Evolutionary conservation across 1,140 invertebrate genomes (phyloP).

Genomic region (Drosophila ambigua): DNA sequence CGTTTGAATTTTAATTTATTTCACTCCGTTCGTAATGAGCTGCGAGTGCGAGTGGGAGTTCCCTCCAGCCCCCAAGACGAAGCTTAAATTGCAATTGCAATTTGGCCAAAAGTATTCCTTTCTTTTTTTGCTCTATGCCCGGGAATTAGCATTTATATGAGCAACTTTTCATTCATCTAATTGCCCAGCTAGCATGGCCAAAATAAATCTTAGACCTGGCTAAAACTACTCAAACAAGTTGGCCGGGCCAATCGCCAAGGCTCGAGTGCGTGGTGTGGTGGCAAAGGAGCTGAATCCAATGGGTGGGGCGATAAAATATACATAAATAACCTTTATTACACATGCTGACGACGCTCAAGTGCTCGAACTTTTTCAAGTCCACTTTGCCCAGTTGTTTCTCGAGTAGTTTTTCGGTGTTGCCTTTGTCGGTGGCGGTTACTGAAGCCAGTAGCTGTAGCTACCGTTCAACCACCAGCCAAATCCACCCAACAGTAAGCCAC

Average conservation of each 20-base stretch:
- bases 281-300: not conserved
- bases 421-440: conserved; percentile 30
- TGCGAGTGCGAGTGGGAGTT: conserved; percentile 20
- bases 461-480: not conserved
- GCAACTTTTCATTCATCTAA: conserved; percentile 74
- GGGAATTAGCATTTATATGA: conserved; percentile 76
- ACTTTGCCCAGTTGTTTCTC: conserved; percentile 77
- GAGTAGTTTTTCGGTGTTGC: conserved; percentile 61
- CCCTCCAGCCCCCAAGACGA: conserved; percentile 1
- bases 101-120: conserved; percentile 27
- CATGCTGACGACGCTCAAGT: conserved; percentile 78
- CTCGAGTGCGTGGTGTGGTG: conserved; percentile 5
- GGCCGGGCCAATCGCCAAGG: conserved; percentile 26
- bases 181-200: conserved; percentile 63
- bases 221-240: conserved; percentile 66
- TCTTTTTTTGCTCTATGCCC: not conserved
- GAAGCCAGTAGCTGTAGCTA: not conserved
- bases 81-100: conserved; percentile 49
- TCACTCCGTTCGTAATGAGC: conserved; percentile 55
- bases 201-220: conserved; percentile 67
- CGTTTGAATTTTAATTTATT: conserved; percentile 75
- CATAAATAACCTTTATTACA: conserved; percentile 82
- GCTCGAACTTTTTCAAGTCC: conserved; percentile 80
- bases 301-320: conserved; percentile 70
- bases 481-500: conserved; percentile 11